These are phyloP conservation scores for Hormaphis cornu DNA, from an alignment of 1,140 invertebrate species.

Conservation along the genomic window DNA sequence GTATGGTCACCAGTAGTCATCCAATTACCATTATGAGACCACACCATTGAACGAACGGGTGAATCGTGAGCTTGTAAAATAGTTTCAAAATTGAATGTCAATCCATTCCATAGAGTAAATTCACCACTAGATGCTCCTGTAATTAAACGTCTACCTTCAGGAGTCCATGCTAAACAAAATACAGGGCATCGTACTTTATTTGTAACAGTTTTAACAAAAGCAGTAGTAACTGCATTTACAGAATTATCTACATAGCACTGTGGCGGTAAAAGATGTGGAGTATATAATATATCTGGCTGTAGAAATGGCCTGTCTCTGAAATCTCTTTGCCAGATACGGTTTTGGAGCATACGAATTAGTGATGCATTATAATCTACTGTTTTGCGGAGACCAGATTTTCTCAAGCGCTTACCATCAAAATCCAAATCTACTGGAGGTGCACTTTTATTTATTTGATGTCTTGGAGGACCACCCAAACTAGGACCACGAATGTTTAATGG, in stretches of 20 bases:
- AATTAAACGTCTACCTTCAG: slow-evolving; percentile 91
- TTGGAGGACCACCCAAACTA: slow-evolving; percentile 23
- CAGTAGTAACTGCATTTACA: slow-evolving; percentile 91
- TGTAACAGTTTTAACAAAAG: slow-evolving; percentile 95
- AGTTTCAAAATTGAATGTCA: slow-evolving; percentile 99
- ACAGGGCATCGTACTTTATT: slow-evolving; percentile 99
- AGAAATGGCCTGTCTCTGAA: slow-evolving; percentile 72
- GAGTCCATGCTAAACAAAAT: slow-evolving; percentile 98
- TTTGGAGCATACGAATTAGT: slow-evolving; percentile 71
- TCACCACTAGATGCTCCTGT: slow-evolving; percentile 98
- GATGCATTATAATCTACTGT: slow-evolving; percentile 98
- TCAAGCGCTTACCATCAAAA: slow-evolving; percentile 88
- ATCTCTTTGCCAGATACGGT: slow-evolving; percentile 88
- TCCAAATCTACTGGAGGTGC: slow-evolving; percentile 46
- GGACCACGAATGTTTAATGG: slow-evolving; percentile 27
- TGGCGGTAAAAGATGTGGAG: slow-evolving; percentile 78
- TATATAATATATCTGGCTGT: slow-evolving; percentile 85
- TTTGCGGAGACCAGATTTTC: slow-evolving; percentile 94
- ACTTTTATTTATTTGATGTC: slow-evolving; percentile 15
- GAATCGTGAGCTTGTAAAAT: slow-evolving; percentile 98
- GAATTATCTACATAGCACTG: slow-evolving; percentile 85
- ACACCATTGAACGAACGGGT: slow-evolving; percentile 95
- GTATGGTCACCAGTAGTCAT: slow-evolving; percentile 98
- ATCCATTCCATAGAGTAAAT: slow-evolving; percentile 98
- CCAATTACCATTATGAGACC: slow-evolving; percentile 99